Conservation (phyloP, 2,113 vertebrate species). For the Ceyx margarethae region DNA sequence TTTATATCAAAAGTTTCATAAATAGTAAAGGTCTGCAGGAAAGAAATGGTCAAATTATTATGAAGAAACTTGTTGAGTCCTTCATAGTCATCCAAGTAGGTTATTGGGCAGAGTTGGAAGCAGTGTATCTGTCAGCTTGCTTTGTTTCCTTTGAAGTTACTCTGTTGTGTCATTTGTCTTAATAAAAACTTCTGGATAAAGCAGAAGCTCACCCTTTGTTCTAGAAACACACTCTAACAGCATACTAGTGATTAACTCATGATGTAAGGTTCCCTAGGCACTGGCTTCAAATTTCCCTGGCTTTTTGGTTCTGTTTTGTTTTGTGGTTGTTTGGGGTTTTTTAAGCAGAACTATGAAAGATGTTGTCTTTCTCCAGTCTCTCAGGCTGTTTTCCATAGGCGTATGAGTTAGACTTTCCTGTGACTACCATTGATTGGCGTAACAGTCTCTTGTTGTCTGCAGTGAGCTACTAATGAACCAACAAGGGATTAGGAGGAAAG, state of each 20-base stretch:
- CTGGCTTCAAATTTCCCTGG: background rate
- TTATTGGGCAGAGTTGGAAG: background rate
- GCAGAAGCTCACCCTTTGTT: background rate
- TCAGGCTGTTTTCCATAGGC: background rate
- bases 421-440: conserved; percentile 11
- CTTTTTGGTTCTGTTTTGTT: background rate
- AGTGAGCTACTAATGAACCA: conserved; percentile 57
- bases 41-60: background rate
- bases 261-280: background rate
- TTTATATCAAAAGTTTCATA: background rate
- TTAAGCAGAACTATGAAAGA: background rate
- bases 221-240: background rate
- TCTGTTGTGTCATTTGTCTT: background rate
- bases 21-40: background rate
- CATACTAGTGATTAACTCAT: background rate
- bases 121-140: background rate
- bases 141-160: background rate
- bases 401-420: background rate
- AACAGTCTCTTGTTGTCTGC: background rate
- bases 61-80: background rate
- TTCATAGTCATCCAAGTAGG: background rate
- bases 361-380: background rate
- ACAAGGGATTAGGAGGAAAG: conserved; percentile 20
- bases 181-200: background rate
- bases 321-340: background rate